A percentile compares a stretch with the other conserved stretches of the same genome.
phyloP scores from a whole-genome alignment of 2,888 invertebrate species.

The Drosophila engyochracea region DNA sequence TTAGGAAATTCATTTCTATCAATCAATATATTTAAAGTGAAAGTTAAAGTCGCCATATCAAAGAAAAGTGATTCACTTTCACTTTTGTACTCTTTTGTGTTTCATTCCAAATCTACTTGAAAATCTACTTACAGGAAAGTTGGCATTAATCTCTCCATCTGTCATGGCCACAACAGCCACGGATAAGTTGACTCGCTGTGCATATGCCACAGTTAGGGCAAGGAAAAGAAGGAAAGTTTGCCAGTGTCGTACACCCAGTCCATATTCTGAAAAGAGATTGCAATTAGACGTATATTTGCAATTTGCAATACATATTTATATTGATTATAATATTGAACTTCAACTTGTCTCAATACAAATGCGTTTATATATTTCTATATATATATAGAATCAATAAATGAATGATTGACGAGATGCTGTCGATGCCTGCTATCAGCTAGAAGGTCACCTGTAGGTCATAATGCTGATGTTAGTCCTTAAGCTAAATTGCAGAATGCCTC shows the following conservation, averaged over 20 bases:
- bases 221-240: conserved; percentile 88
- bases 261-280: conserved; percentile 60
- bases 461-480: conserved; percentile 20
- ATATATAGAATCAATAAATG: conserved; percentile 41
- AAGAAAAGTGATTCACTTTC: not conserved
- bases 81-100: not conserved
- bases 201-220: conserved; percentile 88
- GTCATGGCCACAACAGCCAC: conserved; percentile 92
- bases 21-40: not conserved
- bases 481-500: conserved; percentile 22
- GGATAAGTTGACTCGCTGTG: conserved; percentile 89
- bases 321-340: conserved; percentile 50
- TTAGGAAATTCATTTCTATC: not conserved
- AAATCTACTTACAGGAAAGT: conserved; percentile 78
- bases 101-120: conserved; percentile 58
- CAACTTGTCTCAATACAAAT: conserved; percentile 30
- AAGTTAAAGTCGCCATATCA: not conserved
- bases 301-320: not conserved
- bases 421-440: conserved; percentile 33
- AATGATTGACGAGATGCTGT: conserved; percentile 41
- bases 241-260: conserved; percentile 87
- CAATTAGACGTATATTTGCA: conserved; percentile 18
- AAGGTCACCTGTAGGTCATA: conserved; percentile 70
- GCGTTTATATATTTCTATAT: not conserved
- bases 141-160: conserved; percentile 84